These are phyloP conservation scores for Pseudorhiza aurosa DNA, from an alignment of 30 jellyfish, hydroid and myxozoan genomes.

Conservation along the genomic window DNA sequence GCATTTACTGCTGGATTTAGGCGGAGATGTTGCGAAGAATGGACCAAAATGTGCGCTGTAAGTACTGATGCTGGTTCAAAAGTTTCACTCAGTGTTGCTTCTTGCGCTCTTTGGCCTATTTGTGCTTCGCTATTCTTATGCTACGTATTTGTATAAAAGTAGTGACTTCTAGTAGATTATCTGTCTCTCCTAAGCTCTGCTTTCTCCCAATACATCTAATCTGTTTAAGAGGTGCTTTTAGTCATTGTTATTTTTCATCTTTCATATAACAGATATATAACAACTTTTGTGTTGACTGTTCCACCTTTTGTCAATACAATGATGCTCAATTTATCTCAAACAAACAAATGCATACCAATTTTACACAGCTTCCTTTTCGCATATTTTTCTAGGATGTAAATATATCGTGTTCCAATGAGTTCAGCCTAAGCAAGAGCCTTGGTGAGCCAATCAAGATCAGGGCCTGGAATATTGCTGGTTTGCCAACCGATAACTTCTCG, in stretches of 20 bases:
- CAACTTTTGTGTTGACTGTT: too few relatives aligned
- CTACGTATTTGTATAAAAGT: not conserved
- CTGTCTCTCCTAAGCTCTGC: too few relatives aligned
- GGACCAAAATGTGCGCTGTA: slow-evolving; percentile 94
- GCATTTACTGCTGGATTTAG: slow-evolving; percentile 95
- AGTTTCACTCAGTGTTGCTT: not conserved
- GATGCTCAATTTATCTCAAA: too few relatives aligned
- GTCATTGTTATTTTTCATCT: too few relatives aligned
- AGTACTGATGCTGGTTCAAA: not conserved
- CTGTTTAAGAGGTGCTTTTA: too few relatives aligned
- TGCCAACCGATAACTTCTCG: slow-evolving; percentile 94
- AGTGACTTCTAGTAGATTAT: too few relatives aligned
- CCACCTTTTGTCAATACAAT: too few relatives aligned
- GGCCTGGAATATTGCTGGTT: slow-evolving; percentile 97
- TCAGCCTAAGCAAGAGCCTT: slow-evolving; percentile 82
- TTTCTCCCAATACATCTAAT: too few relatives aligned
- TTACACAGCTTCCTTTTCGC: too few relatives aligned
- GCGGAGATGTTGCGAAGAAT: slow-evolving; percentile 84
- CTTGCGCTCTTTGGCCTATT: too few relatives aligned
- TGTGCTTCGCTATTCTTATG: not conserved
- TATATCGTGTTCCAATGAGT: slow-evolving; percentile 89
- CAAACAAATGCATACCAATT: too few relatives aligned
- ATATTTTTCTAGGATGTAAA: slow-evolving; percentile 55
- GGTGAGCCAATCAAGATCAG: slow-evolving; percentile 98
- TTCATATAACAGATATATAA: too few relatives aligned